Evolutionary conservation across 2,888 invertebrate species (phyloP).

Genomic region (Entomobrya multifasciata): DNA sequence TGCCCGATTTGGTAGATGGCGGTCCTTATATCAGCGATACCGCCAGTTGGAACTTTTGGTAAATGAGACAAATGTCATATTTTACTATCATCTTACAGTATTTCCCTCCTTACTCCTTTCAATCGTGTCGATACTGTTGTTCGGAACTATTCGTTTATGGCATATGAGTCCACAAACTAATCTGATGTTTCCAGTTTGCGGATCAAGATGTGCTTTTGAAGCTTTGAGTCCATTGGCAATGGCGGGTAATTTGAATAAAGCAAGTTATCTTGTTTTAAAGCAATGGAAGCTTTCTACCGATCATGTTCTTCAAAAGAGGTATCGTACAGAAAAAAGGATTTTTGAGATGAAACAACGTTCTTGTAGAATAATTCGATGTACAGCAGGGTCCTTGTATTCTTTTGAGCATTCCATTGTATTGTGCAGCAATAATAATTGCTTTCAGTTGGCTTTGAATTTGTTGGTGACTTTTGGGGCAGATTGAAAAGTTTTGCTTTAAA

Average conservation of each 20-base stretch:
- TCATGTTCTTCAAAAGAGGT: no score
- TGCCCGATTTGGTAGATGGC: no score
- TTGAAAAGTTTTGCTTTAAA: no score
- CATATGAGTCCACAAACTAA: conserved; percentile 19
- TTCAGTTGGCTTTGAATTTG: conserved; percentile 22
- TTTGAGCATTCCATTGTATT: conserved; percentile 59
- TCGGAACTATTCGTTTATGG: conserved; percentile 53
- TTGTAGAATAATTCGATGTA: conserved; percentile 16
- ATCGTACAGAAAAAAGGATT: no score
- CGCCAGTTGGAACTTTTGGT: no score
- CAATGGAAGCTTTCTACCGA: no score
- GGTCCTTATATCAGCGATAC: no score
- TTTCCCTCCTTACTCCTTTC: no score
- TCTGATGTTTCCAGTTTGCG: conserved; percentile 61
- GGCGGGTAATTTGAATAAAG: conserved; percentile 52
- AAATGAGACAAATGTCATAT: no score
- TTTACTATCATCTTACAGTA: no score
- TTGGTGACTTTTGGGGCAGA: conserved; percentile 45
- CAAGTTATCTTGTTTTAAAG: not conserved
- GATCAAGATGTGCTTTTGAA: conserved; percentile 61
- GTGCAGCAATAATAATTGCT: conserved; percentile 39
- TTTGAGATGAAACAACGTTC: conserved; percentile 5
- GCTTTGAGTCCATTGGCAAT: conserved; percentile 27
- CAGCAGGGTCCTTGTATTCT: conserved; percentile 35
- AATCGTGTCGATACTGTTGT: no score